phyloP scores from a whole-genome alignment of 2,113 vertebrate species.

The Pseudopipra pipra region DNA sequence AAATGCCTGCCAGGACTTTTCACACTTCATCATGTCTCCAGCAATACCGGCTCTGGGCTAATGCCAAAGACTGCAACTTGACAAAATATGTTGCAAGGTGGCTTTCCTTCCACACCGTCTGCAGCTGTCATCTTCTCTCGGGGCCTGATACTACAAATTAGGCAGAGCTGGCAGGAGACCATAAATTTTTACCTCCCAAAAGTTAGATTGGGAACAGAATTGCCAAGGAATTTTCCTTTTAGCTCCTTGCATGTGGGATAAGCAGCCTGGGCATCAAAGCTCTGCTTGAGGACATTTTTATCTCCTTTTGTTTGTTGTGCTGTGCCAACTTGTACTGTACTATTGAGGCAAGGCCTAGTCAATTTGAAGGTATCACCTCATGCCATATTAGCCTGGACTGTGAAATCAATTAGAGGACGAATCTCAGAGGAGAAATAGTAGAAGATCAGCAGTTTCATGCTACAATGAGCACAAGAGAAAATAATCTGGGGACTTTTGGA shows the following conservation, averaged over 20 bases:
- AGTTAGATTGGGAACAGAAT: slow-evolving; percentile 27
- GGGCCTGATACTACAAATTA: slow-evolving; percentile 61
- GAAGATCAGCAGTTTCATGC: neutral
- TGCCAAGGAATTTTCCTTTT: neutral
- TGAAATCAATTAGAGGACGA: neutral
- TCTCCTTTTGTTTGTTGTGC: neutral
- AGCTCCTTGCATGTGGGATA: neutral
- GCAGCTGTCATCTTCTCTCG: slow-evolving; percentile 69
- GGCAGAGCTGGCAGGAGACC: neutral
- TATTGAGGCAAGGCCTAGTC: neutral
- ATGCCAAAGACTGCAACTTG: slow-evolving; percentile 68
- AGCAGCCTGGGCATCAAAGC: neutral
- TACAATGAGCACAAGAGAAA: neutral
- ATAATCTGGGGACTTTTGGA: neutral
- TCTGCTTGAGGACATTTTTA: neutral
- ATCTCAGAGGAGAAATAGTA: neutral
- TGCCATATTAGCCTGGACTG: neutral
- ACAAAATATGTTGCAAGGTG: slow-evolving; percentile 73
- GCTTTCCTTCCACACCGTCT: slow-evolving; percentile 61
- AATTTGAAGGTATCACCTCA: neutral
- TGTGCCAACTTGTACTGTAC: neutral
- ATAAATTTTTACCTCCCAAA: slow-evolving; percentile 19
- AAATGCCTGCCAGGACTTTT: slow-evolving; percentile 76
- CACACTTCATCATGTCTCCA: slow-evolving; percentile 80
- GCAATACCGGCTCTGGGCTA: slow-evolving; percentile 68